A percentile compares a stretch with the other conserved stretches of the same genome.
phyloP scores from a whole-genome alignment of 2,888 invertebrate genomes.

The Griposia aprilina region DNA sequence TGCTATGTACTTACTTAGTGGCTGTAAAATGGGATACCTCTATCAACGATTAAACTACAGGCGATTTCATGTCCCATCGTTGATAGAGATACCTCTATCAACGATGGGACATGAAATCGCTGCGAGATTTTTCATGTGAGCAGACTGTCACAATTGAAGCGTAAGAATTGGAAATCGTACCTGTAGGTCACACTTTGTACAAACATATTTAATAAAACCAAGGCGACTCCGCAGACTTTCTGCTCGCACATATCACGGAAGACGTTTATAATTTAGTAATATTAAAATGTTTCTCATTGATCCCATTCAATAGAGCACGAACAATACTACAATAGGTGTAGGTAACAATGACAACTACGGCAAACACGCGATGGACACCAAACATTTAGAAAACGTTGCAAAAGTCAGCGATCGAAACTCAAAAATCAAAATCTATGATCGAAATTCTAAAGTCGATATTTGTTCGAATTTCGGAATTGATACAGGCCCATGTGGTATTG shows the following conservation, averaged over 20 bases:
- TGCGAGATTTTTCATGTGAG: background rate
- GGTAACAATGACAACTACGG: slow-evolving; percentile 89
- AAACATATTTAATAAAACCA: background rate
- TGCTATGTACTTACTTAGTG: no score
- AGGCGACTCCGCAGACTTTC: slow-evolving; percentile 52
- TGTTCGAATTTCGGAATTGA: slow-evolving; percentile 23
- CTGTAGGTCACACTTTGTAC: no score
- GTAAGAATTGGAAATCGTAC: background rate
- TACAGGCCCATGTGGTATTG: slow-evolving; percentile 57
- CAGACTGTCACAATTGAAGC: background rate
- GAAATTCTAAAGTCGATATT: slow-evolving; percentile 56
- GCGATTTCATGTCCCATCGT: background rate
- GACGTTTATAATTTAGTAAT: slow-evolving; percentile 90
- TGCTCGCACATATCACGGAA: slow-evolving; percentile 80
- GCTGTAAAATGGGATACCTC: background rate
- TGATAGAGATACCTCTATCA: no score
- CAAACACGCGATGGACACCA: slow-evolving; percentile 86
- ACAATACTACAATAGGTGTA: slow-evolving; percentile 89
- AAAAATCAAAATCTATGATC: slow-evolving; percentile 28
- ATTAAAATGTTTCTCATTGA: slow-evolving; percentile 91
- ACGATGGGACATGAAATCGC: background rate
- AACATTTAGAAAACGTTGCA: slow-evolving; percentile 66
- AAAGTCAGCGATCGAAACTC: slow-evolving; percentile 17
- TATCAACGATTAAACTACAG: no score
- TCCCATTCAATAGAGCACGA: slow-evolving; percentile 83